Base-by-base conservation (phyloP, 2,888 invertebrate species). In the Mesorhabditis sp. region DNA sequence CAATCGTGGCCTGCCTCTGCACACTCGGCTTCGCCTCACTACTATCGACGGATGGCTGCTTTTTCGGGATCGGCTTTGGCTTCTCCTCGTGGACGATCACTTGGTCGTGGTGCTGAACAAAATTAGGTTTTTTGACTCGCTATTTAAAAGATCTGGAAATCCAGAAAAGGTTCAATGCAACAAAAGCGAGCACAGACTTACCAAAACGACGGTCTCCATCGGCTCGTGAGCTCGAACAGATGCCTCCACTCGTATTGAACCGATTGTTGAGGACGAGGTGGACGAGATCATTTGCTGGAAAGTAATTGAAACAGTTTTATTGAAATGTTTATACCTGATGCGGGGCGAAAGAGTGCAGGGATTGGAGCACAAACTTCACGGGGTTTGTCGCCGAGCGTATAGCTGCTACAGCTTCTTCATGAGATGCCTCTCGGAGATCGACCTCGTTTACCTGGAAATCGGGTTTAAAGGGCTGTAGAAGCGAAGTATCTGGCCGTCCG, bases 401-500 rank as follows among this genome's bases (percentile, higher is more conserved):
- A 7, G 94, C 92, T 87, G 94, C 92, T 10, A 98, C 95, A 2
- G 96, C 96, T 78, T 91, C 90, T 85, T 95, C 95, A 85, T 97
- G 96, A 77, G 92, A 93, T 5, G 95, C 93, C 75, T 92, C 91
- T 72, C 93, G 89, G 67, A 98, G 90, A 88, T 95, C 94, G 44
- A 91, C 90, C 7, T 93, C 94, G 85, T 94, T 94, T 44, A 98
- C 93, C 89, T 89, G 75, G 68, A 76, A 71, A 10, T 28, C 7
- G 4, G n/a, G 45, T 28, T 42, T 67, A 43, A 58, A 58, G n/a
- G 28, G 15, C 15, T 63, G 13, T 10, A 63, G 15, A n/a, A 58
- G n/a, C 58, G 58, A 58, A 58, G 58, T 13, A 10, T 13, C 10
- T 10, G 10, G n/a, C 10, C 28, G 28, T 10, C n/a, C 64, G n/a